phyloP scores from a whole-genome alignment of 2,888 invertebrate genomes.

The Myopa testacea region DNA sequence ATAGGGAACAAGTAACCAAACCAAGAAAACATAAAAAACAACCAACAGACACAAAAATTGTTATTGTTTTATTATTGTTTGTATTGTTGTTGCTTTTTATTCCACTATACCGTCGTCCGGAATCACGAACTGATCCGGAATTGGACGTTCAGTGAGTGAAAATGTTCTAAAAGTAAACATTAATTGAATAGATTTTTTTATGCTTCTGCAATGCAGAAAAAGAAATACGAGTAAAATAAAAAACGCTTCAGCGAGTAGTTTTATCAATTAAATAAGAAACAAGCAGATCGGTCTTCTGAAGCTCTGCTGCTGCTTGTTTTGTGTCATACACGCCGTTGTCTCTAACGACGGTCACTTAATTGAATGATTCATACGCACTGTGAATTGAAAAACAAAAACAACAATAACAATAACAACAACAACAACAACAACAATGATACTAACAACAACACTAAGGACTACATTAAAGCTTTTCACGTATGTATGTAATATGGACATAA shows the following conservation, averaged over 20 bases:
- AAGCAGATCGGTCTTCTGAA: not conserved
- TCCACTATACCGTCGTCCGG: not conserved
- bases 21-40: not conserved
- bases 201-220: not conserved
- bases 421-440: no score
- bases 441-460: no score
- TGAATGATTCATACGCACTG: conserved; percentile 20
- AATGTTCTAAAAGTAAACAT: not conserved
- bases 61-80: conserved; percentile 7
- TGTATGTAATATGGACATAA: no score
- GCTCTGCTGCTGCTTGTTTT: not conserved
- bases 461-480: no score
- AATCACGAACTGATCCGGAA: not conserved
- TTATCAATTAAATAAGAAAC: conserved; percentile 12
- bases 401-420: no score
- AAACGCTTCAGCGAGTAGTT: not conserved
- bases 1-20: conserved; percentile 3
- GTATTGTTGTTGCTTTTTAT: not conserved
- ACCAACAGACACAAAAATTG: not conserved
- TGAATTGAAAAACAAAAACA: no score
- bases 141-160: not conserved
- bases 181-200: conserved; percentile 22
- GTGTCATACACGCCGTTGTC: not conserved
- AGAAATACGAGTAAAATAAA: not conserved
- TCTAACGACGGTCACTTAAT: conserved; percentile 5